Base-by-base conservation (phyloP, 2,888 invertebrate genomes). In the Polydrusus pterygomalis region DNA sequence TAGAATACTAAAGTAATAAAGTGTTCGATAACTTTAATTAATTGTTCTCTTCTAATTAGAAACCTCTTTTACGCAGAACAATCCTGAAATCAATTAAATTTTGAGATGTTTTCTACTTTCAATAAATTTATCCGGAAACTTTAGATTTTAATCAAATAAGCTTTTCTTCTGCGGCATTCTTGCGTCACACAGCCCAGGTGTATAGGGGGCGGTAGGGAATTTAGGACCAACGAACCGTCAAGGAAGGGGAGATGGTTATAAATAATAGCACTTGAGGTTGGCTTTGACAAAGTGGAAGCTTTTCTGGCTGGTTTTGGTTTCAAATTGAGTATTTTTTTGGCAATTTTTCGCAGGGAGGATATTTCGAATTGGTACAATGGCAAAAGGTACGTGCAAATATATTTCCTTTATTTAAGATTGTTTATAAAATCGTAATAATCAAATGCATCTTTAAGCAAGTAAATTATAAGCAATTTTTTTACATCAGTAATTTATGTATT, bases 231-330 rank as follows among this genome's bases (percentile, higher is more conserved):
- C 56, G 68, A 54, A 68, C 68, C 68, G 68, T 68, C 40, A 54
- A 20, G 15, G 34, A 68, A 54, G 56, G 68, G 40, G 20, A 54
- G 43, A 68, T 20, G 54, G 68, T 56, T 68, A 40, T 68, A 68
- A 68, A 68, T 68, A 68, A 68, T 40, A 56, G 56, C 54, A 56
- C 56, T 68, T 68, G 54, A 68, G 56, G 68, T 51, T 68, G 68
- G 54, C 68, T 68, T 51, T 54, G 67, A 67, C 67, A 67, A 67
- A 67, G 49, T 54, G 67, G 17, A 18, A 51, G 54, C 30, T 67
- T 67, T 67, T 54, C 51, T 17, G 67, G 51, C 54, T 67, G 38
- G 51, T 54, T 38, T 68, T 54, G 54, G 9, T 60, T 38, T 13
- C 25, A 51, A 51, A 54, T 54, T 25, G 54, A 25, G 25, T n/a